These are phyloP conservation scores for Hydrozoanthus gracilis DNA, from an alignment of 92 coral and sea anemone species.

Conservation along the genomic window DNA sequence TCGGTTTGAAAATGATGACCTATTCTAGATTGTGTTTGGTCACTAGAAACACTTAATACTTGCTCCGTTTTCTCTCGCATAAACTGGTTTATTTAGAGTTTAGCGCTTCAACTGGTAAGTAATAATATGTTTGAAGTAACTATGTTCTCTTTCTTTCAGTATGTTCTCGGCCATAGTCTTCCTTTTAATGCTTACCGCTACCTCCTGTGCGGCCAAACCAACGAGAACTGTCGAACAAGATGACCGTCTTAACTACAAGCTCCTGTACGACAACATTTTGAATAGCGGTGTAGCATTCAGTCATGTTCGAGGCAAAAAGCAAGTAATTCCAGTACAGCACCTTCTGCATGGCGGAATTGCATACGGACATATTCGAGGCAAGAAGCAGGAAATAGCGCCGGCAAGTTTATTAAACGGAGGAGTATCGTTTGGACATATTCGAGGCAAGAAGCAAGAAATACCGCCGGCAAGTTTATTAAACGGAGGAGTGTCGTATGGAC, in stretches of 20 bases:
- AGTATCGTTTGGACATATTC: constrained; percentile 18
- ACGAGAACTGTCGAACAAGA: background rate
- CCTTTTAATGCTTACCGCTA: constrained; percentile 4
- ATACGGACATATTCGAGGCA: constrained; percentile 35
- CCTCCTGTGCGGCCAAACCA: constrained; percentile 13
- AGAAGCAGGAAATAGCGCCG: constrained; percentile 18
- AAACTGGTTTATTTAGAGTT: no score
- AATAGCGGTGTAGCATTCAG: constrained; percentile 15
- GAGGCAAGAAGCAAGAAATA: constrained; percentile 32
- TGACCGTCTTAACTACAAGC: background rate
- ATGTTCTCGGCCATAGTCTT: constrained; percentile 2
- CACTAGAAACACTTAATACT: no score
- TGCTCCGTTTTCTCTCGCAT: no score
- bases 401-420: constrained; percentile 25
- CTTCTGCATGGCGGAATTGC: constrained; percentile 13
- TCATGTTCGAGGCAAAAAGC: constrained; percentile 35
- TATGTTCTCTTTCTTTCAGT: background rate
- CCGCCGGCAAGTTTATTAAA: constrained; percentile 4
- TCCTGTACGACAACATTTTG: constrained; percentile 3
- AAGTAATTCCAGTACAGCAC: constrained; percentile 21
- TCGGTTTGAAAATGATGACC: no score
- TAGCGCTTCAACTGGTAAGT: no score
- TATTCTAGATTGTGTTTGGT: no score
- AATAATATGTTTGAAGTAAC: background rate
- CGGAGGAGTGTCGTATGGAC: constrained; percentile 17